Conservation (phyloP, 2,888 invertebrate genomes). For the Synergus itoensis region DNA sequence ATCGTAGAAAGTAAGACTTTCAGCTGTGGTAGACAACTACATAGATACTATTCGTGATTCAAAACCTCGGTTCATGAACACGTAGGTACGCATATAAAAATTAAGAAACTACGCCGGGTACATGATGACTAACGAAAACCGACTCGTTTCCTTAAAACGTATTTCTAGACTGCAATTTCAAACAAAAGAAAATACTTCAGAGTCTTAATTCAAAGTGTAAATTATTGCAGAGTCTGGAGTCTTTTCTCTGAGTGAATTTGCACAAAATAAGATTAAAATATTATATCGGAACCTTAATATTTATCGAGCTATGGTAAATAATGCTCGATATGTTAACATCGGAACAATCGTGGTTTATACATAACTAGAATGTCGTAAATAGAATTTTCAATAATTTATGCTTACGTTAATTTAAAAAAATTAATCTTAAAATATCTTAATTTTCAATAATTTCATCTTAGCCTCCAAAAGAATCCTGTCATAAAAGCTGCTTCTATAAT, state of each 20-base stretch:
- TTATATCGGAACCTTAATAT: not conserved
- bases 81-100: constrained; percentile 32
- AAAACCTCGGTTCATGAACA: constrained; percentile 5
- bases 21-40: constrained; percentile 77
- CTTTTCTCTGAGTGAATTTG: constrained; percentile 18
- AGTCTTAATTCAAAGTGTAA: constrained; percentile 8
- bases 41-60: constrained; percentile 56
- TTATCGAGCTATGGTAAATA: not conserved
- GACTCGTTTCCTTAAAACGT: constrained; percentile 17
- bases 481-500: no score
- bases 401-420: no score
- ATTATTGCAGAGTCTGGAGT: constrained; percentile 13
- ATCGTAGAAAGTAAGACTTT: constrained; percentile 65
- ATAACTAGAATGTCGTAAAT: not conserved
- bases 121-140: not conserved
- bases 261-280: not conserved
- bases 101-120: constrained; percentile 23
- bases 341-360: constrained; percentile 19
- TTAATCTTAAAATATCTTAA: no score
- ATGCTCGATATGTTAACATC: not conserved
- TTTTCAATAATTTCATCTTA: no score
- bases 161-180: constrained; percentile 7
- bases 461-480: no score
- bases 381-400: no score
- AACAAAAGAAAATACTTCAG: constrained; percentile 7